Conservation (phyloP, 2,113 vertebrate species). For the Ameiurus melas region DNA sequence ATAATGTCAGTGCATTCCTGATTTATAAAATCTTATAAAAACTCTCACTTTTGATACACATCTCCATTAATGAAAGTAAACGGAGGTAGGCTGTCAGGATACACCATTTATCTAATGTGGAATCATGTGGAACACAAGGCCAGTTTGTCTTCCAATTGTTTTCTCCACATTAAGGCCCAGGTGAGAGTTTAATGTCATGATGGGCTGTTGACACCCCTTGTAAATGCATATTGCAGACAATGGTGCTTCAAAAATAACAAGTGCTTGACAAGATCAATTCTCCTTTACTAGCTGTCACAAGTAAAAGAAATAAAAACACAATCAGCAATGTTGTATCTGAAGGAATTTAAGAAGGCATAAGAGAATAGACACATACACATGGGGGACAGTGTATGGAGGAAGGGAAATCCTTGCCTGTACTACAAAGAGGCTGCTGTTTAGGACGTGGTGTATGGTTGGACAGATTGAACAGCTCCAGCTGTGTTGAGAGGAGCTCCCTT, state of each 20-base stretch:
- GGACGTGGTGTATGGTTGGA: slow-evolving; percentile 63
- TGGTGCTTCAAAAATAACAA: slow-evolving; percentile 43
- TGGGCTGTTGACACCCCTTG: slow-evolving; percentile 41
- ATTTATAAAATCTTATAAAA: neutral
- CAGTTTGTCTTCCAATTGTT: slow-evolving; percentile 36
- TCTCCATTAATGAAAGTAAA: neutral
- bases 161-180: slow-evolving; percentile 53
- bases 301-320: slow-evolving; percentile 16
- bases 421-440: slow-evolving; percentile 55
- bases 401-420: neutral
- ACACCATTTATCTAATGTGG: slow-evolving; percentile 24
- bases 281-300: slow-evolving; percentile 4
- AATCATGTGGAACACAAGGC: slow-evolving; percentile 23
- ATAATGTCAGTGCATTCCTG: neutral
- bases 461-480: slow-evolving; percentile 75
- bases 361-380: neutral
- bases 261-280: slow-evolving; percentile 46
- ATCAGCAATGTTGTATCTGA: neutral
- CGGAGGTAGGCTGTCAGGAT: neutral
- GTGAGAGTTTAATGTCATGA: slow-evolving; percentile 50
- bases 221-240: slow-evolving; percentile 55
- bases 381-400: neutral
- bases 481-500: slow-evolving; percentile 69
- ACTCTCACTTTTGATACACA: neutral
- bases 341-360: neutral